Percentiles rank a stretch among this genome's conserved stretches.
Conservation (phyloP, 2,113 vertebrate genomes). For the Mirza zaza region DNA sequence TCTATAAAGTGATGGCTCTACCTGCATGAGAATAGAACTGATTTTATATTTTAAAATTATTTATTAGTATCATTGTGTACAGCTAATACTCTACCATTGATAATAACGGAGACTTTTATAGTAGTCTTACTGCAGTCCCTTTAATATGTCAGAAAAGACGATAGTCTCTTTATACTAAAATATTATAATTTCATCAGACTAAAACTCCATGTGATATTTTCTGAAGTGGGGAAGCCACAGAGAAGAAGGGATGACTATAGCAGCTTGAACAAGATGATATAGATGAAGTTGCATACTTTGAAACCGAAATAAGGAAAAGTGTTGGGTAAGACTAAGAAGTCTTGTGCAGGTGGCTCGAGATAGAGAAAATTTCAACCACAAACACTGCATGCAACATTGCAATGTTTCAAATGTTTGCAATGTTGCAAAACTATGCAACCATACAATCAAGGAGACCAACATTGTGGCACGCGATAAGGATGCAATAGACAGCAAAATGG, state of each 20-base stretch:
- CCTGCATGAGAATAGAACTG: constrained; percentile 5
- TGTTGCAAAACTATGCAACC: background rate
- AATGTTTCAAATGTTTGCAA: too few species aligned
- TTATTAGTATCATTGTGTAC: constrained; percentile 45
- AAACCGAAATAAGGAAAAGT: constrained; percentile 1
- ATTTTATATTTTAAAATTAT: constrained; percentile 56
- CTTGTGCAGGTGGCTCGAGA: background rate
- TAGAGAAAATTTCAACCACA: background rate
- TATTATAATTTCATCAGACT: background rate
- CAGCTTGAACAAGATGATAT: background rate
- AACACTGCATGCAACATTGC: background rate
- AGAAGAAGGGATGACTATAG: background rate
- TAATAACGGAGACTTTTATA: background rate
- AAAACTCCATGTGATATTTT: background rate
- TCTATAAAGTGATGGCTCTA: constrained; percentile 40
- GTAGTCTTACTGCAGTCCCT: background rate
- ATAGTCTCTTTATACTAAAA: background rate
- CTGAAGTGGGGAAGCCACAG: constrained; percentile 6
- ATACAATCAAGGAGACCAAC: background rate
- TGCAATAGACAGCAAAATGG: background rate
- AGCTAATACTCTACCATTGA: background rate
- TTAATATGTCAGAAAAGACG: constrained; percentile 25
- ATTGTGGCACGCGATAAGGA: background rate
- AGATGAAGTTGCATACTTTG: background rate
- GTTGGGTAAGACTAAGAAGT: background rate